Evolutionary conservation across 2,888 invertebrate species (phyloP).

Genomic region (Pheosia gnoma): DNA sequence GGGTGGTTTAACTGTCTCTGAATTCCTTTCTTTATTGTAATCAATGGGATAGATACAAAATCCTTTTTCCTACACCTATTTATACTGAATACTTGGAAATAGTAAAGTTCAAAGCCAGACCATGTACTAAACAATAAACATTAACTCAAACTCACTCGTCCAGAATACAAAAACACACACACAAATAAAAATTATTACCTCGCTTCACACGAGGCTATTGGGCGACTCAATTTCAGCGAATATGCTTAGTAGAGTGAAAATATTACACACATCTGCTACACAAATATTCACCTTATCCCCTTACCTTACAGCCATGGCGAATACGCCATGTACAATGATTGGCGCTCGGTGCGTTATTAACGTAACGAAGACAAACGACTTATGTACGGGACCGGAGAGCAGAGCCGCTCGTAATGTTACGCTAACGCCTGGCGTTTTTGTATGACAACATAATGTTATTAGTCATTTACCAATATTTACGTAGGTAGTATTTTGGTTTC

Average conservation of each 20-base stretch:
- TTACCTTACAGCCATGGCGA: conserved; percentile 13
- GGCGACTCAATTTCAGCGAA: conserved; percentile 25
- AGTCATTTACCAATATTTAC: too few relatives aligned
- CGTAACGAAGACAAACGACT: conserved; percentile 53
- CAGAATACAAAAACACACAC: conserved; percentile 8
- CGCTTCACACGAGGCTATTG: conserved; percentile 21
- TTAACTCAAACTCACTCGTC: background rate
- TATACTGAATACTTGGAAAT: too few relatives aligned
- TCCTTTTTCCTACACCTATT: too few relatives aligned
- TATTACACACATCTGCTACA: conserved; percentile 14
- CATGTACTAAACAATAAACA: background rate
- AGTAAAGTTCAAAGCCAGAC: too few relatives aligned
- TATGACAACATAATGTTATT: background rate
- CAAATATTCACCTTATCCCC: conserved; percentile 11
- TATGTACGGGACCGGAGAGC: conserved; percentile 31
- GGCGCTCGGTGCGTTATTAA: conserved; percentile 37
- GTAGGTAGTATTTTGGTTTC: too few relatives aligned
- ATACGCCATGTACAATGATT: conserved; percentile 53
- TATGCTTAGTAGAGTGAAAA: conserved; percentile 35
- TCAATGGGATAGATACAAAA: too few relatives aligned
- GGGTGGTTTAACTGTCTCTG: too few relatives aligned
- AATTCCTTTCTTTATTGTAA: too few relatives aligned
- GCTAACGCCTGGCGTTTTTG: background rate
- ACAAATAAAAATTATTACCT: conserved; percentile 30
- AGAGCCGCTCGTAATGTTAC: too few relatives aligned